Conservation (phyloP, 1,140 invertebrate genomes). For the Solen grandis region DNA sequence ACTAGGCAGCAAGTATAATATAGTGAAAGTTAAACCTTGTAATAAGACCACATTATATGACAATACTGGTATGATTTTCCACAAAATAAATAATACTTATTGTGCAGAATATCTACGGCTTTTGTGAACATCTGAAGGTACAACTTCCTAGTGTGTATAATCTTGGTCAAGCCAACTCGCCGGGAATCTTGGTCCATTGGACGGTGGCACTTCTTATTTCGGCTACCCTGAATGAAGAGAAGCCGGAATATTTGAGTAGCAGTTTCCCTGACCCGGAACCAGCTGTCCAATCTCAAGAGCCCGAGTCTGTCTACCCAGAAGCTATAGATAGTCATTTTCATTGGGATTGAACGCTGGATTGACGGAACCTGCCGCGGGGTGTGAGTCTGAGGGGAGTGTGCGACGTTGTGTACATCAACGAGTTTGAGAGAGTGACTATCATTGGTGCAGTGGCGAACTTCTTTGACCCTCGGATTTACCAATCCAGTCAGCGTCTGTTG, state of each 20-base stretch:
- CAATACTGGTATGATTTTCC: too few relatives aligned
- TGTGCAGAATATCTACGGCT: too few relatives aligned
- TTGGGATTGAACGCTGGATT: not conserved
- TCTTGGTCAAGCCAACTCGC: not conserved
- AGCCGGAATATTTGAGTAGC: not conserved
- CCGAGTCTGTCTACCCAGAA: not conserved
- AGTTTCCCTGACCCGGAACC: not conserved
- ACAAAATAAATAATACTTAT: too few relatives aligned
- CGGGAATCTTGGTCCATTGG: conserved; percentile 19
- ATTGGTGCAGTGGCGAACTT: not conserved
- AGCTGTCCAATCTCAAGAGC: not conserved
- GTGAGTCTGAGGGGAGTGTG: not conserved
- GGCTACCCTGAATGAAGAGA: not conserved
- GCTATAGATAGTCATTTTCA: conserved; percentile 26
- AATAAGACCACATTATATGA: too few relatives aligned
- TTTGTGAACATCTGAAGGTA: not conserved
- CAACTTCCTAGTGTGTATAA: not conserved
- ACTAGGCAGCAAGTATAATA: too few relatives aligned
- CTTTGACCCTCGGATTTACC: conserved; percentile 12
- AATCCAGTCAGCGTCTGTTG: not conserved
- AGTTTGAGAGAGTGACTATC: not conserved
- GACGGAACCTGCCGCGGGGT: not conserved
- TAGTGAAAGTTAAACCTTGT: too few relatives aligned
- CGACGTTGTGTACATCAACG: not conserved
- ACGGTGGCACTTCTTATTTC: not conserved